These are phyloP conservation scores for Geodia barretti DNA, from an alignment of 37 sponge, comb jelly and placozoan genomes.

Conservation along the genomic window DNA sequence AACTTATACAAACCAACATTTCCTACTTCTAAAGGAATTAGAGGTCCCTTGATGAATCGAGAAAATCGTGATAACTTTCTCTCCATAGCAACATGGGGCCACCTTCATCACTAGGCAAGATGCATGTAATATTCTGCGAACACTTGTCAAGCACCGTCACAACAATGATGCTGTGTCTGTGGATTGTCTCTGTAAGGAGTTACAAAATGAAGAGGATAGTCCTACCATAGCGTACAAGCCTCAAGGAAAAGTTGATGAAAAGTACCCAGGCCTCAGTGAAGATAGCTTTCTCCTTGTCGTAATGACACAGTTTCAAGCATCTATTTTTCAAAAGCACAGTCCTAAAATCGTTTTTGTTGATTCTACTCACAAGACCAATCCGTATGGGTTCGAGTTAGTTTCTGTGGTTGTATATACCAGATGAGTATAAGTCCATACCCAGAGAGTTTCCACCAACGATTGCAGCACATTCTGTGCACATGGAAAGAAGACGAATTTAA, in stretches of 20 bases:
- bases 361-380: slow-evolving; percentile 30
- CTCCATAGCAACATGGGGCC: not conserved
- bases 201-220: not conserved
- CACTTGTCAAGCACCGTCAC: not conserved
- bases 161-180: slow-evolving; percentile 18
- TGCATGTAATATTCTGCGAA: not conserved
- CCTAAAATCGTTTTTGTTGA: slow-evolving; percentile 27
- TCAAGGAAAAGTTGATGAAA: not conserved
- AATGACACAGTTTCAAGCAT: slow-evolving; percentile 13
- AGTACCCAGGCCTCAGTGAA: not conserved
- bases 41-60: not conserved
- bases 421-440: slow-evolving; percentile 37
- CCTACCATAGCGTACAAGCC: slow-evolving; percentile 10
- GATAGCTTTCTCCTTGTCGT: slow-evolving; percentile 1
- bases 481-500: no score
- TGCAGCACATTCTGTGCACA: no score
- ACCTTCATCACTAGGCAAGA: slow-evolving; percentile 7
- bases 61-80: not conserved
- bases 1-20: not conserved
- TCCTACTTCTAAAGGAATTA: not conserved
- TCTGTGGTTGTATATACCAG: slow-evolving; percentile 15
- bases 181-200: not conserved
- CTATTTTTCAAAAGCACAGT: slow-evolving; percentile 9
- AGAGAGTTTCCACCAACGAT: no score
- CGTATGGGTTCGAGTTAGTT: slow-evolving; percentile 20